phyloP scores from a whole-genome alignment of 2,888 invertebrate species.

The Drosophila birchii region DNA sequence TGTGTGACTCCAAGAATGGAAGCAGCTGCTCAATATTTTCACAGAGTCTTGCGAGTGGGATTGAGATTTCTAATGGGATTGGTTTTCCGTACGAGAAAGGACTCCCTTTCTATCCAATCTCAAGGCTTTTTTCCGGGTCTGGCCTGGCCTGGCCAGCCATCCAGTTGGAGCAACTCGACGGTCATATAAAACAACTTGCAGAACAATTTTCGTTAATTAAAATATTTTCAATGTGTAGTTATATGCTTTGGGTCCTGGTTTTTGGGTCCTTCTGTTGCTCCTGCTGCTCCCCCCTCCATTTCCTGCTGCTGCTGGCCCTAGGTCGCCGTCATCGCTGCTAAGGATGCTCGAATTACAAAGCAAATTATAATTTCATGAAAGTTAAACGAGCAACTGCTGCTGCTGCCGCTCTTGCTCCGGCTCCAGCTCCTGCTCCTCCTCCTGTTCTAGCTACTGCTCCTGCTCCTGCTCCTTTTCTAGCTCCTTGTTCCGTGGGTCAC shows the following conservation, averaged over 20 bases:
- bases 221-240: slow-evolving; percentile 81
- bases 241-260: slow-evolving; percentile 51
- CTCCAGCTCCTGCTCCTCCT: slow-evolving; percentile 37
- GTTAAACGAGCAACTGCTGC: slow-evolving; percentile 79
- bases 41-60: slow-evolving; percentile 61
- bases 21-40: slow-evolving; percentile 79
- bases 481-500: slow-evolving; percentile 53
- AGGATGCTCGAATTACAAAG: slow-evolving; percentile 81
- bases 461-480: slow-evolving; percentile 24
- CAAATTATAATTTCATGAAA: slow-evolving; percentile 83
- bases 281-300: slow-evolving; percentile 9
- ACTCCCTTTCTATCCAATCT: slow-evolving; percentile 16
- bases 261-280: slow-evolving; percentile 15
- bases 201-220: slow-evolving; percentile 82
- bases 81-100: slow-evolving; percentile 54
- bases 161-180: slow-evolving; percentile 44
- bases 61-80: slow-evolving; percentile 79
- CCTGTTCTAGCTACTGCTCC: slow-evolving; percentile 27
- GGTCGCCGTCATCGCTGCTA: slow-evolving; percentile 52
- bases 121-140: slow-evolving; percentile 6
- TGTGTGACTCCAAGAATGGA: slow-evolving; percentile 59
- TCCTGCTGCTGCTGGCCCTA: slow-evolving; percentile 25
- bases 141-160: background rate
- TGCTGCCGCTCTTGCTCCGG: slow-evolving; percentile 22
- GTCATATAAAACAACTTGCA: slow-evolving; percentile 70